Evolutionary conservation across 2,797 vertebrate species (phyloP), one percentile per base, ranked within the genome.

Genomic region (Myotis findleyi): DNA sequence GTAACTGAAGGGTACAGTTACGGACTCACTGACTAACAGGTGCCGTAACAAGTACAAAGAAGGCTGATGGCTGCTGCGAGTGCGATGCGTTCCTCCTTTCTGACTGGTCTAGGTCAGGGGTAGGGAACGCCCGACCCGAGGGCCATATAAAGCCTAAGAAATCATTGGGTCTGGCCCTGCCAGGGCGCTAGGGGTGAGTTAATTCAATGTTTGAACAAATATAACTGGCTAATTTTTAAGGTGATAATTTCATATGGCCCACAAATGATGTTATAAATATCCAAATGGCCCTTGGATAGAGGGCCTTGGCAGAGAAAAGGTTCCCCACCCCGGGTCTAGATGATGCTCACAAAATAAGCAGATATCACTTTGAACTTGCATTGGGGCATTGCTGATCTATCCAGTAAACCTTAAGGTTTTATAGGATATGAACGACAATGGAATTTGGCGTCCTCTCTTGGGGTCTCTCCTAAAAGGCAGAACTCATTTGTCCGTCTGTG

Each of bases 401-500:
- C 66, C 6, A 6, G 21, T 21, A 77, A 62, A 25, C 23, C 27
- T 62, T 85, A 47, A 80, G 59, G 44, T 68, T 82, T 97, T 87
- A 33, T 20, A 92, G 49, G 16, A 20, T 92, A 8, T 84, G 64
- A 73, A 51, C 33, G 49, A 17, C 38, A 55, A 51, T 69, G 12
- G 38, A 51, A 76, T 33, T 84, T 81, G 36, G 57, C 6, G 9
- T 83, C 47, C 44, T 92, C 94, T 87, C 69, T 72, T 38, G 7
- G 30, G 36, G 38, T 64, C 30, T 92, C 51, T 76, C 38, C 59
- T 83, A 36, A 75, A 87, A 84, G 81, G 41, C 53, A 87, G 20
- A 94, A 80, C 5, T 82, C 69, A 53, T 87, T 84, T 93, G 62
- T 94, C 66, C 77, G n/a, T 87, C 69, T 87, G 87, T 95, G 59